phyloP scores from a whole-genome alignment of 2,888 invertebrate species.

The Dicroscelio sp. region DNA sequence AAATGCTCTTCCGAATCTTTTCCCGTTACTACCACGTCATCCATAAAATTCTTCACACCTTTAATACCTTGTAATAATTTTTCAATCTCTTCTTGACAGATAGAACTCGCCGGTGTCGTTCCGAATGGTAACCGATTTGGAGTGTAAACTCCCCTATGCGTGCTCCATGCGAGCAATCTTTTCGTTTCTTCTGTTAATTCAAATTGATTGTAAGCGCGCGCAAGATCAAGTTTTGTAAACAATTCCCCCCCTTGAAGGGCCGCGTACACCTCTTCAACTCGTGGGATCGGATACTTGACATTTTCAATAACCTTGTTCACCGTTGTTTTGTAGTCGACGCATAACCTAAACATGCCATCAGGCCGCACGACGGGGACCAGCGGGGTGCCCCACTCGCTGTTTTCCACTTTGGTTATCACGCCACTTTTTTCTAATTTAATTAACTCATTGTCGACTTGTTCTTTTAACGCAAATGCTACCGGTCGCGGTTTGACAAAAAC shows the following conservation, averaged over 20 bases:
- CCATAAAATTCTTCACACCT: constrained; percentile 80
- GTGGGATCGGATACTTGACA: constrained; percentile 85
- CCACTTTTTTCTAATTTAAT: constrained; percentile 43
- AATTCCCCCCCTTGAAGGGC: constrained; percentile 74
- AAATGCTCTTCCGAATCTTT: constrained; percentile 82
- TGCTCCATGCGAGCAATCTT: constrained; percentile 87
- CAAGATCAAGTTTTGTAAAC: constrained; percentile 86
- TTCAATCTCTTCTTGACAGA: constrained; percentile 89
- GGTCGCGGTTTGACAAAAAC: constrained; percentile 73
- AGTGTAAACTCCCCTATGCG: constrained; percentile 82
- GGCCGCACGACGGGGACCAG: constrained; percentile 63
- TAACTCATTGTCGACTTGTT: constrained; percentile 61
- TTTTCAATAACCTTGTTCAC: constrained; percentile 84
- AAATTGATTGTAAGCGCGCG: constrained; percentile 89
- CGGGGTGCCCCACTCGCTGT: constrained; percentile 78
- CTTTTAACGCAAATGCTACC: constrained; percentile 74
- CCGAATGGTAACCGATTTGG: constrained; percentile 89
- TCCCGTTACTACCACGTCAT: constrained; percentile 88
- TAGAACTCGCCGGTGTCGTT: constrained; percentile 89
- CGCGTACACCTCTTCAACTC: constrained; percentile 86
- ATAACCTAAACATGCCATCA: constrained; percentile 27
- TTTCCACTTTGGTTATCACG: constrained; percentile 39
- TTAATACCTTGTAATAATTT: constrained; percentile 84
- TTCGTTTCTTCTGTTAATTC: constrained; percentile 85
- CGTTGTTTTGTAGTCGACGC: constrained; percentile 85